These are phyloP conservation scores for Oasisia sp. DNA, from an alignment of 2,888 invertebrate genomes.

Conservation along the genomic window DNA sequence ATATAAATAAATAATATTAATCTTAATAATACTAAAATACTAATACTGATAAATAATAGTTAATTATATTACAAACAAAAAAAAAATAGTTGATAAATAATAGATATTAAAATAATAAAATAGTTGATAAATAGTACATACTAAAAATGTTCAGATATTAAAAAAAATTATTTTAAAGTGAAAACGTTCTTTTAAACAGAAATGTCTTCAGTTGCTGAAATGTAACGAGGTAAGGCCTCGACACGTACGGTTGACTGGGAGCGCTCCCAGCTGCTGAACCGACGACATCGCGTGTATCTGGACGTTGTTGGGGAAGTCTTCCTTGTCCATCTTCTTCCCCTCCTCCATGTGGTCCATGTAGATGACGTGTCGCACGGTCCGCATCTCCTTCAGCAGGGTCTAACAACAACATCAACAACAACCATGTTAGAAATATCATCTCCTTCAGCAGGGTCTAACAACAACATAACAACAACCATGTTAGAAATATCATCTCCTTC, in stretches of 20 bases:
- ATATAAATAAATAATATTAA: too few relatives aligned
- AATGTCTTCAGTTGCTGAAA: too few relatives aligned
- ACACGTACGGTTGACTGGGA: conserved; percentile 52
- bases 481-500: conserved; percentile 68
- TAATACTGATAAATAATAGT: too few relatives aligned
- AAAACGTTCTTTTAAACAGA: too few relatives aligned
- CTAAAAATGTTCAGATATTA: too few relatives aligned
- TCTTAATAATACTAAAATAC: too few relatives aligned
- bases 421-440: conserved; percentile 62
- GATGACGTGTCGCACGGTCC: conserved; percentile 75
- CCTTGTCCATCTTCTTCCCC: conserved; percentile 73
- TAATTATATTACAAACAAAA: too few relatives aligned
- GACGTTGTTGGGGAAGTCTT: conserved; percentile 79
- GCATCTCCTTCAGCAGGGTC: conserved; percentile 75
- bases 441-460: conserved; percentile 71
- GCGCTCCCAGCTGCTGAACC: conserved; percentile 72
- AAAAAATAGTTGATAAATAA: too few relatives aligned
- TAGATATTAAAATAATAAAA: too few relatives aligned
- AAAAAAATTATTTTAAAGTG: too few relatives aligned
- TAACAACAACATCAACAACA: conserved; percentile 27
- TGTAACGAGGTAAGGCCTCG: background rate
- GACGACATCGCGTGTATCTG: conserved; percentile 80
- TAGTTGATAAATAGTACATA: too few relatives aligned
- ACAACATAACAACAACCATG: background rate
- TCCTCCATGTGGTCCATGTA: conserved; percentile 65